Conservation (phyloP, 2,797 vertebrate genomes). For the Cephalopachus bancanus region DNA sequence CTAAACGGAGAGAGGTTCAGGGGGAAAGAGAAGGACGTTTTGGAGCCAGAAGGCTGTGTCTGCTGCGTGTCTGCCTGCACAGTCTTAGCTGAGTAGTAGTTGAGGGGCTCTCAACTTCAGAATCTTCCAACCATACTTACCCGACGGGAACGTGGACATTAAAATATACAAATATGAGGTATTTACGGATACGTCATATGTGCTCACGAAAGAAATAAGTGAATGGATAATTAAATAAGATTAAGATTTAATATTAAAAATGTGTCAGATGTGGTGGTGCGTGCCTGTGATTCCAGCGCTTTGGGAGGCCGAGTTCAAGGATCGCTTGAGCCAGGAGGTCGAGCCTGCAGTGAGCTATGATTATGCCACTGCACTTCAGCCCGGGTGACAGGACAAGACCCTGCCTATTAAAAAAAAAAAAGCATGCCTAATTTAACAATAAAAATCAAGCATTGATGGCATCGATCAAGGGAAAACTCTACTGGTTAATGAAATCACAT, state of each 20-base stretch:
- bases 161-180: background rate
- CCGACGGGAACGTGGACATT: background rate
- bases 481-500: background rate
- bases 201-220: background rate
- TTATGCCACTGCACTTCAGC: background rate
- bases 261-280: background rate
- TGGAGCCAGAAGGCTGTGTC: background rate
- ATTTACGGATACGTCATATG: background rate
- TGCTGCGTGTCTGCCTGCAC: background rate
- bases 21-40: background rate
- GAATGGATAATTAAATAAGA: background rate
- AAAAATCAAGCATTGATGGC: background rate
- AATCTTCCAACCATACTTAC: background rate
- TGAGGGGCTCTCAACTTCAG: background rate
- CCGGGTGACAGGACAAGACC: background rate
- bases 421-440: background rate
- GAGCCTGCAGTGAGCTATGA: background rate
- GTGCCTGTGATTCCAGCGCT: background rate
- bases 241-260: background rate
- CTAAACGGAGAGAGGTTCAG: constrained; percentile 34
- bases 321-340: background rate
- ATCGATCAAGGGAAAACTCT: background rate
- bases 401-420: background rate
- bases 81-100: background rate
- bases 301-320: background rate